Evolutionary conservation across 2,888 invertebrate genomes (phyloP), one percentile per base, ranked within the genome.

Genomic region (Hedychridium roseum): DNA sequence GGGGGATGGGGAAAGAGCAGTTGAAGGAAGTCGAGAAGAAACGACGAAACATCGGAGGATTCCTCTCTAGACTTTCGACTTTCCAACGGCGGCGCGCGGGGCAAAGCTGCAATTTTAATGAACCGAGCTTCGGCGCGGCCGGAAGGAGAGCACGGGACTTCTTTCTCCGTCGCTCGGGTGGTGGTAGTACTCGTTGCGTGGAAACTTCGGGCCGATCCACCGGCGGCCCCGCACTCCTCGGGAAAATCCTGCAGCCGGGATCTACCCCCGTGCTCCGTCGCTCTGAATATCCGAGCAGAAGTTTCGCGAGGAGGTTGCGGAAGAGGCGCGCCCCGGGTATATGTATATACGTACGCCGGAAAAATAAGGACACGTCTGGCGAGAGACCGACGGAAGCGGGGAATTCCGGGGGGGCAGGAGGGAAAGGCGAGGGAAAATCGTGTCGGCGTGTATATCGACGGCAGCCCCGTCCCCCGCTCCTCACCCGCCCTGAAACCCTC

Each of bases 101-200:
- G n/a, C n/a, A n/a, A 54, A 62, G 57, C 60, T 62, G 62, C 62
- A 62, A 62, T 62, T 62, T 62, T 62, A 62, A 62, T 63, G 62
- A 62, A 63, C 60, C 63, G 43, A 57, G 23, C n/a, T n/a, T n/a
- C n/a, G n/a, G 48, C 51, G 40, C 37, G 41, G 11, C 17, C 23
- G 23, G 16, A 37, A 31, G 43, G 23, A 36, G 12, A 23, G 0
- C 20, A 11, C 7, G 17, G 11, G n/a, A 1, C 12, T 18, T 12
- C 5, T 12, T 3, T 17, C 20, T 36, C 18, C 35, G n/a, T 32
- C 31, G 9, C 12, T 7, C 27, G 17, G 9, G n/a, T 11, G 38
- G 28, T 38, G 28, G 28, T 23, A 27, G 16, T 20, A 18, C n/a
- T n/a, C 21, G 44, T 12, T 21, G 18, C 30, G 26, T 37, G 41